These are phyloP conservation scores for Drosophila longiperda DNA, from an alignment of 2,888 invertebrate species.

Conservation along the genomic window DNA sequence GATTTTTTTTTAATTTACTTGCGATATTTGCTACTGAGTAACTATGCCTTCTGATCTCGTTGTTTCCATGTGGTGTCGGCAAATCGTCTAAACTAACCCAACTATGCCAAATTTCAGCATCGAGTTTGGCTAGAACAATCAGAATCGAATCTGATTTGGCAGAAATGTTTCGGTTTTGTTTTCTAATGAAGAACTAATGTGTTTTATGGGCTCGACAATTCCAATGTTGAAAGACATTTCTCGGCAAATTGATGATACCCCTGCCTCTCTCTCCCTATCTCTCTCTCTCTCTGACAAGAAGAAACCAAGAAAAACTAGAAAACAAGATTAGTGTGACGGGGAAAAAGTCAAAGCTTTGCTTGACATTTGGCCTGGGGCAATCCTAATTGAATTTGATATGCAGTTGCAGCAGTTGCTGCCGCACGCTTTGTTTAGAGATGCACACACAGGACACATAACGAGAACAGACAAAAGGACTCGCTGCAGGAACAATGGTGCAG, in stretches of 20 bases:
- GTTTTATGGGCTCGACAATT: constrained; percentile 20
- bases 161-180: background rate
- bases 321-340: constrained; percentile 24
- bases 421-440: constrained; percentile 55
- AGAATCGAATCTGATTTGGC: constrained; percentile 1
- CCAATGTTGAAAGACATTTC: constrained; percentile 3
- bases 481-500: constrained; percentile 37
- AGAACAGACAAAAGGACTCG: constrained; percentile 34
- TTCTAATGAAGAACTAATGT: constrained; percentile 26
- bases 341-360: constrained; percentile 48
- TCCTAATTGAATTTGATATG: constrained; percentile 65
- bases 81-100: background rate
- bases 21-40: background rate
- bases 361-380: constrained; percentile 23
- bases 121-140: background rate
- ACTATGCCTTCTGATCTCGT: background rate
- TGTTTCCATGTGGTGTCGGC: background rate
- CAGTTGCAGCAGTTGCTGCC: constrained; percentile 38
- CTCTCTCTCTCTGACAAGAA: background rate
- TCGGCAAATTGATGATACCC: constrained; percentile 15
- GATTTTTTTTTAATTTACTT: too few species aligned
- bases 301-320: constrained; percentile 6
- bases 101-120: background rate
- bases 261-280: background rate
- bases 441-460: constrained; percentile 20